These are phyloP conservation scores for Camponotus pennsylvanicus DNA, from an alignment of 1,140 invertebrate species.

Conservation along the genomic window DNA sequence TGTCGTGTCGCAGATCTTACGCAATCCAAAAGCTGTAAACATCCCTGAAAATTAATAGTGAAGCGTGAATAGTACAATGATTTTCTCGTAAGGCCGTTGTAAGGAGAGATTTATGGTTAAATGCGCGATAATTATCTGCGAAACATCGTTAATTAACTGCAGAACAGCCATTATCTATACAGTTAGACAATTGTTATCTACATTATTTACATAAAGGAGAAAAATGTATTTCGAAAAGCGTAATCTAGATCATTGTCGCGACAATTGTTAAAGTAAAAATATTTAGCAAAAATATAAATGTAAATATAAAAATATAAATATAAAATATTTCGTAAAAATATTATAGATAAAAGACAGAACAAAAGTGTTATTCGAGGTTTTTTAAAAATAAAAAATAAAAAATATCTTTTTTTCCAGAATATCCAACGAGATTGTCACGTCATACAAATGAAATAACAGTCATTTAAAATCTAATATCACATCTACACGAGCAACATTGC, in stretches of 20 bases:
- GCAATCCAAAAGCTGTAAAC: slow-evolving; percentile 63
- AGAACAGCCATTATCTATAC: not conserved
- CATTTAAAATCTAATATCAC: slow-evolving; percentile 38
- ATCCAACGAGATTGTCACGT: slow-evolving; percentile 34
- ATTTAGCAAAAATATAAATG: too few species aligned
- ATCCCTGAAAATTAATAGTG: not conserved
- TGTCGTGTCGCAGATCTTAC: too few species aligned
- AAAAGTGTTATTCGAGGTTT: not conserved
- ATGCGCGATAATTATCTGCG: slow-evolving; percentile 6
- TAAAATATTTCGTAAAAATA: too few species aligned
- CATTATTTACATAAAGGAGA: not conserved
- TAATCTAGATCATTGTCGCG: not conserved
- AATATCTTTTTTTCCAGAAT: not conserved
- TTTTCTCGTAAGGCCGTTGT: slow-evolving; percentile 30
- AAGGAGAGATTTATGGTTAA: slow-evolving; percentile 43
- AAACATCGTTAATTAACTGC: not conserved
- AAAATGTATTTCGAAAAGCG: not conserved
- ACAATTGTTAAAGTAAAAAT: not conserved
- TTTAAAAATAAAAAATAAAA: not conserved
- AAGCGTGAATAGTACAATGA: slow-evolving; percentile 9
- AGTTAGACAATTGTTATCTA: not conserved
- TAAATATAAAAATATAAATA: too few species aligned
- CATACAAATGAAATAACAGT: slow-evolving; percentile 29
- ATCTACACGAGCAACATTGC: slow-evolving; percentile 32
- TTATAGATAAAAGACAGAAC: not conserved